phyloP scores from a whole-genome alignment of 1,140 invertebrate genomes.

The Amyelois transitella region DNA sequence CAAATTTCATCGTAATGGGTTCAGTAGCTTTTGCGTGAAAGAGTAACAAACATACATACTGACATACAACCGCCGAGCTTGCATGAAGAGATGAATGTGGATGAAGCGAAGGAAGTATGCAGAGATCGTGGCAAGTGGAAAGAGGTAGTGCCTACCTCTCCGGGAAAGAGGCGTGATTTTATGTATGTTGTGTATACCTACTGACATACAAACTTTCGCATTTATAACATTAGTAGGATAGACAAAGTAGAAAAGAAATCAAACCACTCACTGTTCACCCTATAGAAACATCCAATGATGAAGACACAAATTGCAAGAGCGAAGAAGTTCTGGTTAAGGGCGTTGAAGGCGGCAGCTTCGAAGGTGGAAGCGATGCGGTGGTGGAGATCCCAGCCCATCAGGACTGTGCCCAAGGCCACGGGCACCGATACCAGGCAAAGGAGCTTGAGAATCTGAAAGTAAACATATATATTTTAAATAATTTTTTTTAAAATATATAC shows the following conservation, averaged over 20 bases:
- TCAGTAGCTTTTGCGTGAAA: too few species aligned
- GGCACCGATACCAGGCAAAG: conserved; percentile 49
- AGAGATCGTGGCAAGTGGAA: too few species aligned
- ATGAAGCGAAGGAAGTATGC: too few species aligned
- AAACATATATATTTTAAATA: neutral
- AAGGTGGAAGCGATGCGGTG: conserved; percentile 51
- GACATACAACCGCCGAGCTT: too few species aligned
- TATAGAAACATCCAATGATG: conserved; percentile 60
- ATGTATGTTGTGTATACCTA: too few species aligned
- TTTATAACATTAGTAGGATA: too few species aligned
- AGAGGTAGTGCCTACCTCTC: too few species aligned
- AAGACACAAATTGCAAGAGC: conserved; percentile 59
- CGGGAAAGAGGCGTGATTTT: too few species aligned
- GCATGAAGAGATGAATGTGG: too few species aligned
- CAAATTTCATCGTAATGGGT: too few species aligned
- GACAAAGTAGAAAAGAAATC: neutral
- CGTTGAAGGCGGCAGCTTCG: conserved; percentile 58
- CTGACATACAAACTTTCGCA: neutral
- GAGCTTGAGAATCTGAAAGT: conserved; percentile 43
- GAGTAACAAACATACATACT: too few species aligned
- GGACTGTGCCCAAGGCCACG: conserved; percentile 41
- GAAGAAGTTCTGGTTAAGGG: conserved; percentile 65
- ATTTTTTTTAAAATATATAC: neutral
- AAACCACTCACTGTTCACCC: conserved; percentile 50
- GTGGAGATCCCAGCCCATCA: conserved; percentile 65